A percentile compares a stretch with the other conserved stretches of the same genome.
phyloP scores from a whole-genome alignment of 2,888 invertebrate species.

The Rambutsinella grinnellia region DNA sequence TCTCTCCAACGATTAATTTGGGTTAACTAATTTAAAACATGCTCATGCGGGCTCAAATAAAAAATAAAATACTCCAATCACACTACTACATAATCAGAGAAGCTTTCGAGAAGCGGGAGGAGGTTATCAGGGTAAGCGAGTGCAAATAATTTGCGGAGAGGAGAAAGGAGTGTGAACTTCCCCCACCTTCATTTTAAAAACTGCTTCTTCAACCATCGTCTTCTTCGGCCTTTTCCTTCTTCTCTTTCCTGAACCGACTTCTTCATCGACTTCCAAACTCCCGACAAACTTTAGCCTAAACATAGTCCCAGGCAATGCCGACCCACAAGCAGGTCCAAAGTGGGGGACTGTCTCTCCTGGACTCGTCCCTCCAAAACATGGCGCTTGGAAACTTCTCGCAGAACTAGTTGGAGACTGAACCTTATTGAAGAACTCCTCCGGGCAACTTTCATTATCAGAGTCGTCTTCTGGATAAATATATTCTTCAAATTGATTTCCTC shows the following conservation, averaged over 20 bases:
- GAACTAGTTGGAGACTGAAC: conserved; percentile 45
- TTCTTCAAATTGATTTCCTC: conserved; percentile 46
- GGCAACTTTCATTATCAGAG: conserved; percentile 60
- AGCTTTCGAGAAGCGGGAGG: too few species aligned
- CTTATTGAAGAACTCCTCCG: conserved; percentile 59
- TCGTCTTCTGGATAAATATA: conserved; percentile 64
- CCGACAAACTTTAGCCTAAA: conserved; percentile 87
- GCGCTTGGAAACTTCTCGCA: conserved; percentile 49
- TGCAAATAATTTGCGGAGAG: too few species aligned
- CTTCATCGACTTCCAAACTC: conserved; percentile 86
- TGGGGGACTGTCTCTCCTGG: conserved; percentile 51
- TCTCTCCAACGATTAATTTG: too few species aligned
- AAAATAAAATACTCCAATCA: too few species aligned
- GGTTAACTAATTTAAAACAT: too few species aligned
- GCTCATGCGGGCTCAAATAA: too few species aligned
- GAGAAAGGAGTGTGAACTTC: too few species aligned
- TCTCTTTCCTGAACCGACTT: conserved; percentile 77
- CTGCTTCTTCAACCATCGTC: conserved; percentile 90
- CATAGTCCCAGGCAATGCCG: conserved; percentile 78
- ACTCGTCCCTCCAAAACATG: conserved; percentile 53
- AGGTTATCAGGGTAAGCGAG: too few species aligned
- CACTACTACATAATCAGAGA: too few species aligned
- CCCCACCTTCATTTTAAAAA: conserved; percentile 85
- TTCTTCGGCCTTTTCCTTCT: conserved; percentile 85
- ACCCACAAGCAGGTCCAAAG: conserved; percentile 66